Evolutionary conservation across 2,888 invertebrate genomes (phyloP), one percentile per base, ranked within the genome.

Genomic region (Drosophila histrio): DNA sequence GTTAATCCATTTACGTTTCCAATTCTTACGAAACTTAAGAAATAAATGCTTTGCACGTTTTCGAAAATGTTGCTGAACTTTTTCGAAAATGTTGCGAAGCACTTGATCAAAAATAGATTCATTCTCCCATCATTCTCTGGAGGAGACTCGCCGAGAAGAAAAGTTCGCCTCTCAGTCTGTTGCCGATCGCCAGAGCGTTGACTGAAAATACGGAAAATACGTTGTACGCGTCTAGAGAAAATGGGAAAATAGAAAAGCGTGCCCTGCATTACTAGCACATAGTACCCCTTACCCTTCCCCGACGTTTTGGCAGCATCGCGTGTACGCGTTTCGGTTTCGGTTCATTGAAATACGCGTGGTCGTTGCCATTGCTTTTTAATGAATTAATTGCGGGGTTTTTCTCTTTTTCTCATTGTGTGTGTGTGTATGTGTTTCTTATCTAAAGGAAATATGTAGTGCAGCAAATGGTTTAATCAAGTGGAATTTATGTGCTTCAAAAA

Each of bases 401-500:
- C 17, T 44, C 11, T 41, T 41, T 46, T 36, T 21, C 15, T 43
- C 21, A 17, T 36, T 76, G 52, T 57, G 54, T 49, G 41, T 36
- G 54, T 15, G 47, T 38, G 41, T 58, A 11, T 47, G 34, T 32
- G 41, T 19, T 54, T 41, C 24, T 59, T 81, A 71, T 80, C 70
- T 66, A 54, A 60, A 41, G 30, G 47, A 22, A 54, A 75, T 74
- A 66, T 67, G 64, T 72, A 79, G 83, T 83, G 87, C 83, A 62
- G 43, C 79, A 72, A 87, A 89, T 83, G 84, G 88, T 87, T 88
- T 89, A 87, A 89, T 89, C 88, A 88, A 89, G 81, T 83, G 89
- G 76, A 89, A 89, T 89, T 88, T 89, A 88, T 88, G 85, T 81
- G 85, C 70, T 65, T 54, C 57, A 60, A 78, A 78, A 72, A 75